Percentiles rank a stretch among this genome's conserved stretches.
Conservation (phyloP, 2,797 vertebrate species). For the Gambusia yucatana region DNA sequence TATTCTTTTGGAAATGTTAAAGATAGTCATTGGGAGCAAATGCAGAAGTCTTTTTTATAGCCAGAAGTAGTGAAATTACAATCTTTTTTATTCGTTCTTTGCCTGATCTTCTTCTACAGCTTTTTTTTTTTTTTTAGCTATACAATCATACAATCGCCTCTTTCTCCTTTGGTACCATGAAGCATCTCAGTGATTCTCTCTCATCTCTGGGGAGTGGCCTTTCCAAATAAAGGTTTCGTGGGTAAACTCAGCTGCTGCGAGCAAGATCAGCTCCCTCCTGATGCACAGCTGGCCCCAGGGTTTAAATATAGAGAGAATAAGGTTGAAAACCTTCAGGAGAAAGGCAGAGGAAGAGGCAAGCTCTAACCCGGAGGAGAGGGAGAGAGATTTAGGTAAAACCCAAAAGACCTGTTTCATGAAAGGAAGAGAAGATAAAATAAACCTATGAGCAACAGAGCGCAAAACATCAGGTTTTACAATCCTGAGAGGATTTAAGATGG, state of each 20-base stretch:
- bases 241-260: conserved; percentile 32
- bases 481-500: conserved; percentile 30
- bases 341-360: conserved; percentile 20
- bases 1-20: background rate
- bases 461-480: conserved; percentile 31
- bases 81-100: background rate
- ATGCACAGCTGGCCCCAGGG: conserved; percentile 55
- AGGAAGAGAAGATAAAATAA: conserved; percentile 26
- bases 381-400: conserved; percentile 42
- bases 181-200: conserved; percentile 36
- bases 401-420: conserved; percentile 28
- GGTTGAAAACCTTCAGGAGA: conserved; percentile 19
- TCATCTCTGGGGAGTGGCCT: conserved; percentile 55
- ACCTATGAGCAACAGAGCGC: conserved; percentile 14
- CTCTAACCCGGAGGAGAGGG: conserved; percentile 10
- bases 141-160: conserved; percentile 25
- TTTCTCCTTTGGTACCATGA: background rate
- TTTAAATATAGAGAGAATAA: conserved; percentile 61
- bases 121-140: conserved; percentile 7
- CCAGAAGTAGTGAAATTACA: background rate
- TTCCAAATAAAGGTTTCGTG: conserved; percentile 55
- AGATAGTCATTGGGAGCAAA: background rate
- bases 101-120: conserved; percentile 3
- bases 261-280: conserved; percentile 44
- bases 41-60: background rate